Evolutionary conservation across 2,888 invertebrate genomes (phyloP).

Genomic region (Trichogramma evanescens): DNA sequence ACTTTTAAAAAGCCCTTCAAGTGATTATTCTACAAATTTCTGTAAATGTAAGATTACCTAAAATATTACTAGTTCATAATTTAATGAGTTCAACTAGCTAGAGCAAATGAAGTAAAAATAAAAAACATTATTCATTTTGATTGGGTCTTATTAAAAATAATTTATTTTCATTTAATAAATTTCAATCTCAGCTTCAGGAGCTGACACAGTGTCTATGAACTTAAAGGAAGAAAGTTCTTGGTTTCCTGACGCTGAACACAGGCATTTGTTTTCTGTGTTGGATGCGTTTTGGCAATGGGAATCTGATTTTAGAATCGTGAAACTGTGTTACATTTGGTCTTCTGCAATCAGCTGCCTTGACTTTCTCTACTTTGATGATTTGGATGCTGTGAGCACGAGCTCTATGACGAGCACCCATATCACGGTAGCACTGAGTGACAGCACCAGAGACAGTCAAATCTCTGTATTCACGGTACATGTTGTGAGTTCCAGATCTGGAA

Average conservation of each 20-base stretch:
- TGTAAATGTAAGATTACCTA: too few relatives aligned
- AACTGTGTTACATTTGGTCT: conserved; percentile 96
- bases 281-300: conserved; percentile 79
- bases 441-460: conserved; percentile 93
- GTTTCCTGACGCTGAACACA: conserved; percentile 74
- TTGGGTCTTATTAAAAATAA: too few relatives aligned
- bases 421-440: conserved; percentile 96
- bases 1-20: too few relatives aligned
- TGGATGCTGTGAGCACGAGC: conserved; percentile 95
- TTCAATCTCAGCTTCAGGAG: too few relatives aligned
- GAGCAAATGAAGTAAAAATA: too few relatives aligned
- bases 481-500: conserved; percentile 97
- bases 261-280: conserved; percentile 80
- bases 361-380: conserved; percentile 94
- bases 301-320: conserved; percentile 93
- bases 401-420: conserved; percentile 81
- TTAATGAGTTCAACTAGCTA: too few relatives aligned
- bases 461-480: conserved; percentile 99
- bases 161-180: too few relatives aligned
- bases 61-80: too few relatives aligned
- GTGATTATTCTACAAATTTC: too few relatives aligned
- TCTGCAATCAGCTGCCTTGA: conserved; percentile 82
- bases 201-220: not conserved
- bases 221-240: conserved; percentile 71
- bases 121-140: too few relatives aligned